These are phyloP conservation scores for Caligus rogercresseyi DNA, from an alignment of 1,140 invertebrate species.

Conservation along the genomic window DNA sequence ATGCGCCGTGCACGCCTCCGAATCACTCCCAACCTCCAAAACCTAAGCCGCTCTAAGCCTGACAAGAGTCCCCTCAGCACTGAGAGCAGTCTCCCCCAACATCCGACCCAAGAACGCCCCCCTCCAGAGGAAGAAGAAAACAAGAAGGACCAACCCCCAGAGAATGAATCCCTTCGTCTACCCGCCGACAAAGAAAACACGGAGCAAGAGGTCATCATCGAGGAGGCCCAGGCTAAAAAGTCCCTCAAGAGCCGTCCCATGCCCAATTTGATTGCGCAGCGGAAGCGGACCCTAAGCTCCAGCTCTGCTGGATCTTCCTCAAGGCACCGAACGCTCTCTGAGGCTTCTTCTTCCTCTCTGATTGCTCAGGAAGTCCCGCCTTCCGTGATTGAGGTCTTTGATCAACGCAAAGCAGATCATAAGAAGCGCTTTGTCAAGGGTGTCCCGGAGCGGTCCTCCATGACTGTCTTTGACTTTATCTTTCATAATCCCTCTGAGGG, in stretches of 20 bases:
- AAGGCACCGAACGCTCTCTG: background rate
- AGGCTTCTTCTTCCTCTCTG: background rate
- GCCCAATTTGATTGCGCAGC: background rate
- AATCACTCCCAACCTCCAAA: background rate
- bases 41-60: background rate
- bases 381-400: slow-evolving; percentile 15
- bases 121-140: background rate
- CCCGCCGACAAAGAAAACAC: background rate
- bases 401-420: slow-evolving; percentile 33
- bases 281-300: background rate
- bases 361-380: no score
- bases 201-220: background rate
- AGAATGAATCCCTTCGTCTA: background rate
- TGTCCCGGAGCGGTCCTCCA: slow-evolving; percentile 41
- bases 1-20: background rate
- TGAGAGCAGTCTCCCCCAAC: background rate
- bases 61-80: background rate
- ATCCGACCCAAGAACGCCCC: background rate
- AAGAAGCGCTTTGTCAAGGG: slow-evolving; percentile 36
- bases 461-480: slow-evolving; percentile 77
- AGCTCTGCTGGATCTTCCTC: background rate
- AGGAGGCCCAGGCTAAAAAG: background rate
- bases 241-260: background rate
- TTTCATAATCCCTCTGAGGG: slow-evolving; percentile 53
- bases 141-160: background rate